Base-by-base conservation (phyloP, 1,140 invertebrate species). In the Helicorthomorpha holstii region DNA sequence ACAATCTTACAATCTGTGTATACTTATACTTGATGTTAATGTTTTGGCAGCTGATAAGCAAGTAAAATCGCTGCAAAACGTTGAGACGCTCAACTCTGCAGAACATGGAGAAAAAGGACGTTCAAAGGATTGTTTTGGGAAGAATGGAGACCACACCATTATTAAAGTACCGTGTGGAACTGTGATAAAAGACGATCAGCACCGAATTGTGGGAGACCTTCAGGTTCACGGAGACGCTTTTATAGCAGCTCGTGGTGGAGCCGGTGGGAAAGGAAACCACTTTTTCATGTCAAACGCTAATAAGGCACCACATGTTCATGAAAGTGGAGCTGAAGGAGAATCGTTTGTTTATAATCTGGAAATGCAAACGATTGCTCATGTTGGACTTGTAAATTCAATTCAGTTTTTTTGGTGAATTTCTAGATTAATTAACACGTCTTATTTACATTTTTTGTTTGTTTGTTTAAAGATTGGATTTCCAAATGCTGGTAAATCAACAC, bases 401-500 rank as follows among this genome's bases (percentile, higher is more conserved):
- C 29, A n/a, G n/a, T 26, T 24, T 10, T 7, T 34, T 34, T 34
- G 16, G 16, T 34, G 29, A 7, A 34, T 34, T 7, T 34, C 7
- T 16, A 34, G 7, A 34, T 34, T 34, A 7, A 34, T 34, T 7
- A 7, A 7, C 29, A 34, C 7, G 29, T 7, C 29, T 34, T 34
- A 34, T 16, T 34, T 34, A 34, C 29, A 7, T 16, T 34, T 34
- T 34, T 34, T 16, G 16, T 16, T 7, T 34, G 16, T 34, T 7
- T 34, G 7, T 34, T 34, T 16, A 34, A 34, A 84, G 81, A 79
- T 96, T 60, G 93, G 93, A 1, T 83, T 93, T 68, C 93, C 95
- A 27, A 96, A 98, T 75, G 92, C 89, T 48, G 94, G 94, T 1
- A 98, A 98, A 71, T 95, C 90, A 59, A 91, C 93, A 0, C 68